phyloP scores from a whole-genome alignment of 2,113 vertebrate genomes.

The Phodopus roborovskii region DNA sequence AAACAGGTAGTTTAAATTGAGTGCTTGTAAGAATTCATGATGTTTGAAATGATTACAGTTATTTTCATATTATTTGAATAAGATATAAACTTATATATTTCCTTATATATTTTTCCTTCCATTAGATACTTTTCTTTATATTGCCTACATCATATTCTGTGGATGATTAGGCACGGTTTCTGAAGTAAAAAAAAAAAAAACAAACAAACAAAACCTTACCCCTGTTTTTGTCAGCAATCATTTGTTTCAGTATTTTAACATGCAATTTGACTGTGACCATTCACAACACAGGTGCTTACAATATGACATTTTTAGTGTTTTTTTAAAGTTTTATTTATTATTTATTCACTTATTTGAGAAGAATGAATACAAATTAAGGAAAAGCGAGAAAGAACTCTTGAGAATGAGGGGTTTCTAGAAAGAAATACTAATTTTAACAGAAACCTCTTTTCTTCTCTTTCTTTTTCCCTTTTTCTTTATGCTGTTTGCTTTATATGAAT shows the following conservation, averaged over 20 bases:
- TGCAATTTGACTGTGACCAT: neutral
- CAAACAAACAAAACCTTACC: neutral
- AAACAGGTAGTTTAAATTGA: neutral
- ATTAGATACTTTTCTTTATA: conserved; percentile 35
- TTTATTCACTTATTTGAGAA: neutral
- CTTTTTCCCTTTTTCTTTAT: neutral
- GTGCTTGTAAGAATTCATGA: conserved; percentile 73
- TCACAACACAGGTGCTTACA: conserved; percentile 51
- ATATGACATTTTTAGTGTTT: neutral
- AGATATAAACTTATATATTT: conserved; percentile 40
- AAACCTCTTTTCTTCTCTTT: neutral
- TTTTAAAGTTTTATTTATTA: neutral
- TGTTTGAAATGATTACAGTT: conserved; percentile 57
- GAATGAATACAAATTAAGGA: neutral
- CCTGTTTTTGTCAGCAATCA: conserved; percentile 19
- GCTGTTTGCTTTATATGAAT: neutral
- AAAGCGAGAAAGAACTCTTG: neutral
- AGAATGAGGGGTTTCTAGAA: neutral
- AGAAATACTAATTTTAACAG: neutral
- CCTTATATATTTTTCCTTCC: conserved; percentile 60
- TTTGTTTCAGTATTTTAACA: conserved; percentile 27
- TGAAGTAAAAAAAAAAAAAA: conserved; percentile 30
- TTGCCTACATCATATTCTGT: neutral
- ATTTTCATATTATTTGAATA: conserved; percentile 74
- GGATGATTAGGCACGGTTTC: conserved; percentile 25